These are phyloP conservation scores for Aphodius sticticus DNA, from an alignment of 2,888 invertebrate species.

Conservation along the genomic window DNA sequence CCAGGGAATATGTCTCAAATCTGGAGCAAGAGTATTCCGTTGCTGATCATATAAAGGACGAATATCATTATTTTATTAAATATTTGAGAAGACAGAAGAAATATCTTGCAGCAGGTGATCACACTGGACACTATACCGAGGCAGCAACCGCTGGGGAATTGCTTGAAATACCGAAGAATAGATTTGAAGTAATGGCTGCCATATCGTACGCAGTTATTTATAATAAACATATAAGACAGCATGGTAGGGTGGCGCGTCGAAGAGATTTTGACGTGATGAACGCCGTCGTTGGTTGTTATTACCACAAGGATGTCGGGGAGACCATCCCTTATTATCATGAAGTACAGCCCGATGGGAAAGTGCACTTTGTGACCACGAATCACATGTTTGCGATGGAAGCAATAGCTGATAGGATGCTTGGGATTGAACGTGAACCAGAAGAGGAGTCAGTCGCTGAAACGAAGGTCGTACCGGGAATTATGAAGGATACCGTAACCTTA, in stretches of 20 bases:
- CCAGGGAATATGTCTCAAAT: slow-evolving; percentile 20
- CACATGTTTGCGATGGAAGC: not conserved
- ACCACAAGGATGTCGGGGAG: not conserved
- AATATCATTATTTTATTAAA: slow-evolving; percentile 24
- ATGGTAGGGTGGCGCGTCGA: not conserved
- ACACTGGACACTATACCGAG: not conserved
- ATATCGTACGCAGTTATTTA: not conserved
- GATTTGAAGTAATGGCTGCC: not conserved
- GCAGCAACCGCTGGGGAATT: not conserved
- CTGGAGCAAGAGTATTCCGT: slow-evolving; percentile 22
- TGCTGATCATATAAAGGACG: slow-evolving; percentile 29
- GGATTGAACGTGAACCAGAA: not conserved
- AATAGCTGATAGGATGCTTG: not conserved
- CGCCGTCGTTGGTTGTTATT: not conserved
- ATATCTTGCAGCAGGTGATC: not conserved
- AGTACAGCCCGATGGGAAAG: not conserved
- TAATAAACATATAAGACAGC: not conserved
- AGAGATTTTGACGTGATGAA: not conserved
- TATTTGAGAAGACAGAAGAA: slow-evolving; percentile 4
- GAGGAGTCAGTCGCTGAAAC: not conserved
- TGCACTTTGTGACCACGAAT: not conserved
- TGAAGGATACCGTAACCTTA: slow-evolving; percentile 5
- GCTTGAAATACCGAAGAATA: not conserved
- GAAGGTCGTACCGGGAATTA: not conserved
- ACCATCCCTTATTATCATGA: not conserved